Evolutionary conservation across 2,113 vertebrate genomes (phyloP).

Genomic region (Gambusia holbrooki): DNA sequence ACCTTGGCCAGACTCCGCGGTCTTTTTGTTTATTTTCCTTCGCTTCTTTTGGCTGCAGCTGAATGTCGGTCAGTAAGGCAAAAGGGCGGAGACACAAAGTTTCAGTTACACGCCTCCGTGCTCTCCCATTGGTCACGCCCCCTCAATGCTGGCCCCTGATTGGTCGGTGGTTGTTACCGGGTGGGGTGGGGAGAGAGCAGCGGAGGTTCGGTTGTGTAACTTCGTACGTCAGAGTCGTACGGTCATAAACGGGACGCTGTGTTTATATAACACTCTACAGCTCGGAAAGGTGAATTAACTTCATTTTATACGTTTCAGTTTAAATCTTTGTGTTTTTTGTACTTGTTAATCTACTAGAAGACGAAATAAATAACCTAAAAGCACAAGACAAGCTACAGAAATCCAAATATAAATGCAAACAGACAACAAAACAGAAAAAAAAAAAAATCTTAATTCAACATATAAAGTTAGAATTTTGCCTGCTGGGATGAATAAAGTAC

Average conservation of each 20-base stretch:
- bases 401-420: background rate
- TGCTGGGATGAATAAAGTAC: too few relatives aligned
- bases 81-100: conserved; percentile 51
- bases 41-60: conserved; percentile 20
- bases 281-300: background rate
- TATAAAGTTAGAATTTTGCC: too few relatives aligned
- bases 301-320: background rate
- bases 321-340: background rate
- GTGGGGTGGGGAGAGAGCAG: conserved; percentile 43
- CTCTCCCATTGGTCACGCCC: conserved; percentile 77
- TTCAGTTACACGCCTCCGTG: conserved; percentile 20
- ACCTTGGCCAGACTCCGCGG: background rate
- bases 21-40: conserved; percentile 3
- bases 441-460: too few relatives aligned
- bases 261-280: conserved; percentile 19
- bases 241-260: background rate
- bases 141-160: conserved; percentile 51
- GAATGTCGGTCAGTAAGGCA: conserved; percentile 80
- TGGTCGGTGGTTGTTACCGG: conserved; percentile 74
- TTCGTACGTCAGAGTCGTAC: conserved; percentile 5
- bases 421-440: background rate
- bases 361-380: background rate
- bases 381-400: background rate
- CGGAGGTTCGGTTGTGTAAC: conserved; percentile 45
- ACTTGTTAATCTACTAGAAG: background rate